phyloP scores from a whole-genome alignment of 2,888 invertebrate species.

The Lycocerus yunnanus region DNA sequence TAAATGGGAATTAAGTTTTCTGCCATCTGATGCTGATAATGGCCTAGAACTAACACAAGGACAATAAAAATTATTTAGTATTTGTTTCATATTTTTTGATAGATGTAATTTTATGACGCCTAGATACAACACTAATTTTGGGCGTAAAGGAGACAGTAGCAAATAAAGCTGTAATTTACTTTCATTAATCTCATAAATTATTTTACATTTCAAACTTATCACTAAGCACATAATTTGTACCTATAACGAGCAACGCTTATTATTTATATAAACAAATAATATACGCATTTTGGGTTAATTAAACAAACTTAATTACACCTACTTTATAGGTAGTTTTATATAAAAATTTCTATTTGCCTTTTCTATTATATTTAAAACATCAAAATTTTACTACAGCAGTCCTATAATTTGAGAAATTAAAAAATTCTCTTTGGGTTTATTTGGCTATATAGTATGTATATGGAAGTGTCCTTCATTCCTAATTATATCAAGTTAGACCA shows the following conservation, averaged over 20 bases:
- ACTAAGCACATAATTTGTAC: slow-evolving; percentile 14
- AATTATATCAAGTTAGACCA: background rate
- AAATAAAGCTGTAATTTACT: slow-evolving; percentile 9
- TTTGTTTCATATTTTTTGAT: background rate
- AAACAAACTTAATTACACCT: background rate
- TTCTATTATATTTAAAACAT: background rate
- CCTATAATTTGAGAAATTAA: background rate
- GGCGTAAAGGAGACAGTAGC: slow-evolving; percentile 5
- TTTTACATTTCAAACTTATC: slow-evolving; percentile 12
- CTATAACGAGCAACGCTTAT: slow-evolving; percentile 4
- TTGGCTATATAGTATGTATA: no score
- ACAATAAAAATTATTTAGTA: background rate
- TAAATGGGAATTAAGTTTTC: slow-evolving; percentile 13
- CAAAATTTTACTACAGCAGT: background rate
- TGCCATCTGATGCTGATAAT: slow-evolving; percentile 3
- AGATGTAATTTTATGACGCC: background rate
- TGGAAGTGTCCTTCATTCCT: background rate
- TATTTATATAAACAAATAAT: slow-evolving; percentile 2
- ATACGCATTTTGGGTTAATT: background rate
- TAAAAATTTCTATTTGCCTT: background rate
- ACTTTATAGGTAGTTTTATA: background rate
- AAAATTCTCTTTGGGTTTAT: background rate
- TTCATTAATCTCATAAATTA: slow-evolving; percentile 15
- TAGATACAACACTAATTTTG: slow-evolving; percentile 5
- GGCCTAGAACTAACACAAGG: slow-evolving; percentile 2